Evolutionary conservation across 2,797 vertebrate genomes (phyloP), one percentile per base, ranked within the genome.

Genomic region (Anniella stebbinsi): DNA sequence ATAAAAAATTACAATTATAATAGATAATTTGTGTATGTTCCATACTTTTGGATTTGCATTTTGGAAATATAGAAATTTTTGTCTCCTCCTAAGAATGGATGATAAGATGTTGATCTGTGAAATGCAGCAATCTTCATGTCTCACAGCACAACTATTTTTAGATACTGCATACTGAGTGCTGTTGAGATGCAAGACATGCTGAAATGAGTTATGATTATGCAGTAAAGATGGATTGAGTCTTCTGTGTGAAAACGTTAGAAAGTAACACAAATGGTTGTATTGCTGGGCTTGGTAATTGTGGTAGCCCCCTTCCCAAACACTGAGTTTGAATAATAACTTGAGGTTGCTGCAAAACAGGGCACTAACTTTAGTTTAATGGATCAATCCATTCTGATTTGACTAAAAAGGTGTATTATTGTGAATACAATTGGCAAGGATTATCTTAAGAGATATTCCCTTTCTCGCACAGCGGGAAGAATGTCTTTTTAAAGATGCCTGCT

Each of bases 121-220:
- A 91, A 60, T 88, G 57, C 38, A 80, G 12, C 89, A 23, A 6
- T 73, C 41, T 81, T 51, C 63, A 36, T 80, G 45, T 86, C 84
- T 94, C 86, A 92, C 51, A 90, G 51, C 7, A 88, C 1, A 85
- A 78, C 73, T 89, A 85, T 70, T 86, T 80, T 89, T 89, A 86
- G 75, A 86, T 41, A 36, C 51, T 45, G 66, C 57, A 21, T 13
- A 28, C 63, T 89, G 75, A 86, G 48, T 69, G 76, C 28, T 86
- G 51, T 38, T 80, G 36, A 89, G 66, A 70, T 80, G 54, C 38
- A 83, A 41, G 54, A 13, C 41, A 63, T 83, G n/a, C 69, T 57
- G 60, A 77, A 89, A 84, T 84, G 66, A 89, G 48, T 89, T 86
- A 77, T 80, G 51, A 30, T 72, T 85, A 85, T 70, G 36, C 63